Conservation (phyloP, 2,113 vertebrate species). For the Coregonus clupeaformis region DNA sequence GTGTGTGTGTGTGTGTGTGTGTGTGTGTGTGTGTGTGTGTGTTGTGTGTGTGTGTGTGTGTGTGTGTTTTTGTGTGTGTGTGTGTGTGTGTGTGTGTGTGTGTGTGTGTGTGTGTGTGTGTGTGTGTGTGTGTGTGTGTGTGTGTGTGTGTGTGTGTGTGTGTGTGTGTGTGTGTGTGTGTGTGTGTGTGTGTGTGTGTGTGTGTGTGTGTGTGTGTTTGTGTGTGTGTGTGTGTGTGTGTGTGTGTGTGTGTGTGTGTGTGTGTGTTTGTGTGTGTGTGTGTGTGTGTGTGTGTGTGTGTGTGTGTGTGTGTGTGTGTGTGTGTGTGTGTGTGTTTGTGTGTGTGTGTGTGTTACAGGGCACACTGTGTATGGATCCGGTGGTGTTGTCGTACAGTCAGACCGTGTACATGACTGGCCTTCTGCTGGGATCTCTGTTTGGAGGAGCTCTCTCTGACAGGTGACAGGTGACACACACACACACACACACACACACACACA, state of each 20-base stretch:
- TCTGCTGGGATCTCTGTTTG: conserved; percentile 68
- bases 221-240: conserved; percentile 4
- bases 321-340: conserved; percentile 4
- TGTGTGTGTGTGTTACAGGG: conserved; percentile 34
- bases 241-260: conserved; percentile 6
- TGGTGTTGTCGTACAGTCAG: conserved; percentile 57
- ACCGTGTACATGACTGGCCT: conserved; percentile 62
- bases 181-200: conserved; percentile 6
- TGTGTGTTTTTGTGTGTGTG: no score
- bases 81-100: conserved; percentile 14
- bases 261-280: conserved; percentile 19
- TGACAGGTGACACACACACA: conserved; percentile 26
- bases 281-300: conserved; percentile 14
- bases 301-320: conserved; percentile 12
- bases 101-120: conserved; percentile 9
- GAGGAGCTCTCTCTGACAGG: conserved; percentile 68
- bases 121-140: background rate
- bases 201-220: conserved; percentile 4
- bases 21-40: conserved; percentile 8
- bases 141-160: conserved; percentile 5
- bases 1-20: conserved; percentile 12
- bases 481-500: no score
- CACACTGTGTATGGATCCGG: conserved; percentile 50
- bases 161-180: conserved; percentile 6
- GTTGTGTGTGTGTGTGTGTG: conserved; percentile 6